phyloP scores from a whole-genome alignment of 1,140 invertebrate species.

The Drosophila nebulosa region DNA sequence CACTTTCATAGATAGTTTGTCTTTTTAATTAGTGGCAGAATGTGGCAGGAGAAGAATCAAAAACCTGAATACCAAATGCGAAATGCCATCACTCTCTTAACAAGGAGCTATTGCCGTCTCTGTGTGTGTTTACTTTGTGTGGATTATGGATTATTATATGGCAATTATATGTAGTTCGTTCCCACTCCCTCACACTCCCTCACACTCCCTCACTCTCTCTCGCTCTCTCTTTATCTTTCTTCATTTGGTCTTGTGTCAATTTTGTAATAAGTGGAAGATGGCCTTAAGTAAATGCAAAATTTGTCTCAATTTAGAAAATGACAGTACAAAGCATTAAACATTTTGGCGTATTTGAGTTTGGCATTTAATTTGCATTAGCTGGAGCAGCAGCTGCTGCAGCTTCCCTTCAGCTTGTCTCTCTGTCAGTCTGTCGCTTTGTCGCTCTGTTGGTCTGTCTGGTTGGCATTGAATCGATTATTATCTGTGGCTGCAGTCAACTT shows the following conservation, averaged over 20 bases:
- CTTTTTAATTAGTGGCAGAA: constrained; percentile 76
- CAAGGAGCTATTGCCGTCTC: background rate
- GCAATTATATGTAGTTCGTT: constrained; percentile 61
- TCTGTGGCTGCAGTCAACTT: constrained; percentile 31
- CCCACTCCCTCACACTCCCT: background rate
- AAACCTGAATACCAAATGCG: background rate
- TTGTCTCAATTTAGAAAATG: constrained; percentile 60
- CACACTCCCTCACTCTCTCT: too few species aligned
- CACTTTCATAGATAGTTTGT: constrained; percentile 54
- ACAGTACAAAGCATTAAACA: constrained; percentile 28
- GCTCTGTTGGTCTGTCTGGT: constrained; percentile 15
- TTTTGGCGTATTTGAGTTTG: constrained; percentile 17
- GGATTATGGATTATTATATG: constrained; percentile 77
- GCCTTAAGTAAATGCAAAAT: constrained; percentile 65
- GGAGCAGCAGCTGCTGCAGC: too few species aligned
- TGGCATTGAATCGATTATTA: constrained; percentile 60
- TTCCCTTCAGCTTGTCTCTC: constrained; percentile 1
- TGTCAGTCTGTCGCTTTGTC: too few species aligned
- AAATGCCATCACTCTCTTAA: background rate
- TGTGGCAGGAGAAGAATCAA: constrained; percentile 10
- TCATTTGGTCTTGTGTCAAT: constrained; percentile 64
- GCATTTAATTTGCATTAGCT: constrained; percentile 22
- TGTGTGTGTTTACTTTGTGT: constrained; percentile 62
- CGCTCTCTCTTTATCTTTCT: background rate
- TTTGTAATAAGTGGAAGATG: constrained; percentile 62